Evolutionary conservation across 1,140 invertebrate genomes (phyloP), one percentile per base, ranked within the genome.

Genomic region (Pogonognathellus flavescens): DNA sequence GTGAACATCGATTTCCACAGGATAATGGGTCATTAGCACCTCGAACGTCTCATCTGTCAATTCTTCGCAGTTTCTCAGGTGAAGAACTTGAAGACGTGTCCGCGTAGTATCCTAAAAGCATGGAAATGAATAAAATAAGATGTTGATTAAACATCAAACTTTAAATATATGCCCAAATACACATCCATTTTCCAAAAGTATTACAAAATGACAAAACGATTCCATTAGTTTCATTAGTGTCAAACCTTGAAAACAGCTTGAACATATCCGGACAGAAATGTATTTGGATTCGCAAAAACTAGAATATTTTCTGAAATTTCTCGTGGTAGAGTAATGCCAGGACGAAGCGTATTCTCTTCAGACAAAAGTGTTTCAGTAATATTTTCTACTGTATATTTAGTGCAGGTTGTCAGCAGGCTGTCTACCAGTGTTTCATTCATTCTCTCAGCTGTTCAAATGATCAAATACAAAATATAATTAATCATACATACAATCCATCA

Each of bases 251-350:
- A 88, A 10, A 88, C 25, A 16, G 76, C 82, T 0, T 84, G 60
- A 41, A 86, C 59, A n/a, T 85, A 55, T n/a, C 87, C 85, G 60
- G 84, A 85, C 8, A 31, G 9, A n/a, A 86, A 84, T n/a, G 62
- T 16, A 10, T 87, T 86, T n/a, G 88, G 84, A 55, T 88, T 82
- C 86, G 93, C 93, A 14, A 92, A 90, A 84, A 93, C 90, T 7
- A 96, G 90, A 18, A 95, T 91, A 90, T 92, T 93, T 89, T 95
- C 94, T 89, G 94, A 95, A 86, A 95, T 94, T 90, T 94, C 94
- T 87, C 92, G 93, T 9, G 94, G 95, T 60, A 95, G 91, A 85
- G 91, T 91, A 53, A 95, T 89, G 57, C 92, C 93, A 88, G 91
- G 90, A 84, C 90, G 91, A 52, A 93, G 90, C 85, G 87, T 89